Base-by-base conservation (phyloP, 2,797 vertebrate species). In the Malacoraja senta region DNA sequence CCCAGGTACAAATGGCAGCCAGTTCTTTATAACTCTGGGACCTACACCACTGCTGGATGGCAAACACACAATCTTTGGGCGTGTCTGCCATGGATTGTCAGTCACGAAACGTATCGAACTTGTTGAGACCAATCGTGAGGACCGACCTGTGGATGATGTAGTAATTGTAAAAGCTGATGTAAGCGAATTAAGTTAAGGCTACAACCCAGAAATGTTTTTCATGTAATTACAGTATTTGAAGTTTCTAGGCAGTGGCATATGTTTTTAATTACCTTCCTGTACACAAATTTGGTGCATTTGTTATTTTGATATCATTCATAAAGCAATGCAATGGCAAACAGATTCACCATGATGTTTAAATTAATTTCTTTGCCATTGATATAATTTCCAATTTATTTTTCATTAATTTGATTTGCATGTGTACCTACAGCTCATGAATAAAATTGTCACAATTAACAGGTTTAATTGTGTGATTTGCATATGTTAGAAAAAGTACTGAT, bases 1-100 rank as follows among this genome's bases (percentile, higher is more conserved):
- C 32, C 93, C 93, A 68, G 88, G 93, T 90, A 93, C 93, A 12
- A 93, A 93, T 78, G 93, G 93, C 93, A 93, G 93, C 86, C 93
- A 93, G 86, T 93, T 93, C 65, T 93, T 93, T 77, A n/a, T 93
- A 26, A 91, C 93, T 4, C 78, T 93, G 71, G 93, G 38, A 77
- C 93, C 93, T 32, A 91, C 81, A 26, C 84, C 88, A 38, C 26
- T 65, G 71, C 74, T 93, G 65, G 93, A 93, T 35, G 93, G 93
- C 44, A 93, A 93, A 15, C 93, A 93, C 58, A 74, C 93, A 29
- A 78, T 93, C 68, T 93, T 93, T 77, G 93, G 80, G 1, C 93
- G 93, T 12, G 77, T 93, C 6, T 72, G 12, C 32, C 84, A 63
- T 13, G 93, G 93, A 15, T 72, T 93, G 93, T 53, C 35, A n/a